Base-by-base conservation (phyloP, 2,888 invertebrate genomes). In the Pocota personata region DNA sequence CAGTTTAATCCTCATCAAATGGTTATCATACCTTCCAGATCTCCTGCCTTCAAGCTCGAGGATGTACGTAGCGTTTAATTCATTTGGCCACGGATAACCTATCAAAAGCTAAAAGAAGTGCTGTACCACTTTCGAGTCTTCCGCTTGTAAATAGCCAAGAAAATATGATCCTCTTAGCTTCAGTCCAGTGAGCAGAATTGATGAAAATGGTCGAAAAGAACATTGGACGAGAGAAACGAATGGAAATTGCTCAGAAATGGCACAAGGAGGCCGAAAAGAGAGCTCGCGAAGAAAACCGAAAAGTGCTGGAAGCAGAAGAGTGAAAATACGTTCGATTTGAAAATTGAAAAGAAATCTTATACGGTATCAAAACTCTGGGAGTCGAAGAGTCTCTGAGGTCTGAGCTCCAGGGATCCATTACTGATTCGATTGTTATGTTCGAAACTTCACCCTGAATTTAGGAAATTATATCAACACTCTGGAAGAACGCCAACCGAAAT, bases 1-100 rank as follows among this genome's bases (percentile, higher is more conserved):
- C 94, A 98, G 98, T 92, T 99, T 99, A 91, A 99, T 99, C 88
- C 94, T 98, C 88, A 98, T 99, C 90, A 99, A 99, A 93, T 97
- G 98, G 90, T 94, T 99, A 89, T 99, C 99, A 0, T 99, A 99
- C 91, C 93, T 99, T 64, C 99, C 99, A 0, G 99, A 99, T 92
- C 95, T 99, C 82, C 93, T 98, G 64, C 97, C 97, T 0, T 96
- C 97, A 0, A 97, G 97, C 88, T 97, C 96, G 91, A 97, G 96
- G 86, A 98, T 98, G 94, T 98, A 99, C 94, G 97, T 2, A 96
- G 97, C 89, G 96, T 98, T 0, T 96, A 95, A 89, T 97, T 96
- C 91, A 97, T 98, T 88, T 98, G 97, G 96, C 95, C 98, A 90
- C 95, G 96, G 77, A 98, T 98, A 94, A 97, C 96, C 1, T 99